phyloP scores from a whole-genome alignment of 2,113 vertebrate genomes.

The Salvelinus fontinalis region DNA sequence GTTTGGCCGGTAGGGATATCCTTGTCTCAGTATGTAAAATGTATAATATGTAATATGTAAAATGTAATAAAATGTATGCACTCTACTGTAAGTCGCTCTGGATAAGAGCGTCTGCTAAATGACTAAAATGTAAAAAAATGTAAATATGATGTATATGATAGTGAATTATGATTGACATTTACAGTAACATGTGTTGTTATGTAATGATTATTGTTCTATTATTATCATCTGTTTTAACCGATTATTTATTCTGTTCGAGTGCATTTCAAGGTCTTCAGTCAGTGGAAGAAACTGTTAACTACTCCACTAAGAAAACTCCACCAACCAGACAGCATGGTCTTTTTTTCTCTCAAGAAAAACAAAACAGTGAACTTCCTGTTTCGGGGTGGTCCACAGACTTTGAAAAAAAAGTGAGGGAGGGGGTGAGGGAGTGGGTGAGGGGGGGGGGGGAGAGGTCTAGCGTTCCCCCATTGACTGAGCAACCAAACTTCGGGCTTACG shows the following conservation, averaged over 20 bases:
- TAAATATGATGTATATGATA: not conserved
- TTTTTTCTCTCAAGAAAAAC: conserved; percentile 73
- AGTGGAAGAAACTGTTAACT: not conserved
- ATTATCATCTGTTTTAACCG: not conserved
- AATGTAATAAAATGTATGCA: too few relatives aligned
- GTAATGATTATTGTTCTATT: not conserved
- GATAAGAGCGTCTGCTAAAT: too few relatives aligned
- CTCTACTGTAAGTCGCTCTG: too few relatives aligned
- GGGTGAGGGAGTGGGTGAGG: conserved; percentile 19
- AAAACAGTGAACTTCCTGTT: conserved; percentile 85
- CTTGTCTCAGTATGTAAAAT: too few relatives aligned
- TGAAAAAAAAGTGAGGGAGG: conserved; percentile 51
- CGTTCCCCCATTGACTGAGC: conserved; percentile 74
- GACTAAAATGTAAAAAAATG: too few relatives aligned
- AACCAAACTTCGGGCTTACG: conserved; percentile 67
- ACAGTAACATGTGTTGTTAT: too few relatives aligned
- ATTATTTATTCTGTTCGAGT: not conserved
- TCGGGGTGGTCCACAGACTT: conserved; percentile 83
- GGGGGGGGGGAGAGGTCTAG: conserved; percentile 41
- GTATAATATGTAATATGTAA: too few relatives aligned
- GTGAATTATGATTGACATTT: not conserved
- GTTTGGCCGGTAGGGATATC: too few relatives aligned
- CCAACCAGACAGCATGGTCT: conserved; percentile 47
- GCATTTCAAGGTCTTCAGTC: not conserved
- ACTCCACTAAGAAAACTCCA: conserved; percentile 7